phyloP scores from a whole-genome alignment of 2,888 invertebrate species.

The Ochropleura plecta region DNA sequence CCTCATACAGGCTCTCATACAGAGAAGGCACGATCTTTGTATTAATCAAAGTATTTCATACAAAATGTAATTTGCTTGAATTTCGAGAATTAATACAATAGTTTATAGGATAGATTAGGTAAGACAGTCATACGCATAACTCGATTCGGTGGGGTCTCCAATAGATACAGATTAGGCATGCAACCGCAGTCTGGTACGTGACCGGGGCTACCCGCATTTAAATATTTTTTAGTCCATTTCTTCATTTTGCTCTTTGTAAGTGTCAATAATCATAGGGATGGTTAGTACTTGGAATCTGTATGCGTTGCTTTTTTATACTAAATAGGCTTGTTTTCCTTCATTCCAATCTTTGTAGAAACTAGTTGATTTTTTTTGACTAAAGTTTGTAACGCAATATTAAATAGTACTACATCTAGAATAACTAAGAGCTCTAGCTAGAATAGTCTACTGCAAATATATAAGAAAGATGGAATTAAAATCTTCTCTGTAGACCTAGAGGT shows the following conservation, averaged over 20 bases:
- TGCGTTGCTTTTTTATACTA: background rate
- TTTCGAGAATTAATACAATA: conserved; percentile 21
- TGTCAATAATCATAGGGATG: conserved; percentile 31
- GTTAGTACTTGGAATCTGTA: background rate
- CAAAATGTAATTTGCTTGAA: background rate
- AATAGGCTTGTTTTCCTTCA: background rate
- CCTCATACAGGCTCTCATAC: too few species aligned
- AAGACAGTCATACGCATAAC: conserved; percentile 14
- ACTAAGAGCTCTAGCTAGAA: background rate
- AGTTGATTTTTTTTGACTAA: too few species aligned
- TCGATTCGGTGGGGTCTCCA: conserved; percentile 56
- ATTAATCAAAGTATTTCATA: background rate
- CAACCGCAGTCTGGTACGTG: conserved; percentile 76
- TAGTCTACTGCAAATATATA: background rate
- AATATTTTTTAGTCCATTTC: conserved; percentile 65
- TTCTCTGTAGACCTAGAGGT: background rate
- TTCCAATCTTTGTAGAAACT: background rate
- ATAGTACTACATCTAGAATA: background rate
- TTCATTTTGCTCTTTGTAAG: conserved; percentile 53
- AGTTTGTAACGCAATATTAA: background rate
- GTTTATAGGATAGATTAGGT: conserved; percentile 35
- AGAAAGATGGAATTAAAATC: background rate
- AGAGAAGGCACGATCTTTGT: too few species aligned
- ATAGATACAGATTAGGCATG: conserved; percentile 72
- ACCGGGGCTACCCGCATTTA: conserved; percentile 65